Percentiles rank a stretch among this genome's conserved stretches.
These are phyloP conservation scores for Naja naja DNA, from an alignment of 2,113 vertebrate species.

Conservation along the genomic window DNA sequence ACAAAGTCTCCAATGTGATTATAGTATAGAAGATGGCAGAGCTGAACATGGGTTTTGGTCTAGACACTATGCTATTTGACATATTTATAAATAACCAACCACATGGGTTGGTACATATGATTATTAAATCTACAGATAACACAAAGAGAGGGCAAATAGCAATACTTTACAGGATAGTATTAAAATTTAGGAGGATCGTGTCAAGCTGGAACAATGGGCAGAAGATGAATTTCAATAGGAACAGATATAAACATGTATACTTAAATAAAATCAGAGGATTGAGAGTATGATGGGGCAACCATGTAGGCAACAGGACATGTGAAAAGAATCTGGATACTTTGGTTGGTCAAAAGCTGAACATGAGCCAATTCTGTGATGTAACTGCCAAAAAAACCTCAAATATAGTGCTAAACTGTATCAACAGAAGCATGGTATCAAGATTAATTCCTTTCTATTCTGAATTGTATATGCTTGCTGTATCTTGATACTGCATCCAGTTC, in stretches of 20 bases:
- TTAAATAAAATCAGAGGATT: not conserved
- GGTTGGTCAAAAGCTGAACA: not conserved
- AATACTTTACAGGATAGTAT: not conserved
- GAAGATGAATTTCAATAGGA: not conserved
- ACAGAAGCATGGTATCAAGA: not conserved
- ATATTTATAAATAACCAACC: not conserved
- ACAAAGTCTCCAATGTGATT: not conserved
- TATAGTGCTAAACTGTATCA: not conserved
- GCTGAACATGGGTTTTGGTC: not conserved
- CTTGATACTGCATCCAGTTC: not conserved
- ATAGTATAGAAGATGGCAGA: not conserved
- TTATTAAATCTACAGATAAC: not conserved
- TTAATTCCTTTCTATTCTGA: not conserved
- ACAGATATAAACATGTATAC: not conserved
- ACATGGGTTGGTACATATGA: not conserved
- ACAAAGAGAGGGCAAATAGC: not conserved
- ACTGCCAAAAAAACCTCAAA: not conserved
- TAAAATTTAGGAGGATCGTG: not conserved
- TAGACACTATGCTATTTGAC: not conserved
- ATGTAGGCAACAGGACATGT: not conserved
- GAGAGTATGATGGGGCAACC: not conserved
- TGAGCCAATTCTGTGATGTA: not conserved
- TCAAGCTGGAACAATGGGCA: not conserved
- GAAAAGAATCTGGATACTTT: not conserved
- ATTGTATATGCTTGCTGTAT: not conserved